A percentile compares a stretch with the other conserved stretches of the same genome.
These are phyloP conservation scores for Acrossocheilus wenchowensis DNA, from an alignment of 2,797 vertebrate genomes.

Conservation along the genomic window DNA sequence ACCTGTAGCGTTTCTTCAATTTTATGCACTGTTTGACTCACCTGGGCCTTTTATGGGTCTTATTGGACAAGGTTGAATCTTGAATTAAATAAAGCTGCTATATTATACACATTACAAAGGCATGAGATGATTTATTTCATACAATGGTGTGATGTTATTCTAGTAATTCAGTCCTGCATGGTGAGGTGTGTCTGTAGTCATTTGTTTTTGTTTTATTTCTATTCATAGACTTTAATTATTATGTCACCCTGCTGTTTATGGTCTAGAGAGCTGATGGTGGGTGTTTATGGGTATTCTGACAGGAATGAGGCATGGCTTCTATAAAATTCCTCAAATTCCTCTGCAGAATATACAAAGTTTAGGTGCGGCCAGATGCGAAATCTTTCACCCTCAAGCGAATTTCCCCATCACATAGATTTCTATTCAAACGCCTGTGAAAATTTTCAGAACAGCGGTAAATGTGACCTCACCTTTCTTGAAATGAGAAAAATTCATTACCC, in stretches of 20 bases:
- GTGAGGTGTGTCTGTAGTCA: background rate
- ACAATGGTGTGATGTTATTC: background rate
- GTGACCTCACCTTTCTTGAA: background rate
- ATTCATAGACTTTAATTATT: slow-evolving; percentile 19
- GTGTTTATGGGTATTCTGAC: slow-evolving; percentile 17
- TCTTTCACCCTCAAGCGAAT: background rate
- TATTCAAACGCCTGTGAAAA: background rate
- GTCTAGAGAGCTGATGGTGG: background rate
- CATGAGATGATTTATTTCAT: background rate
- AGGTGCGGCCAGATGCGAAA: background rate
- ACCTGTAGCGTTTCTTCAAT: background rate
- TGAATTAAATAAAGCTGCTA: slow-evolving; percentile 20
- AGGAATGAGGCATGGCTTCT: background rate
- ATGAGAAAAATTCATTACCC: background rate
- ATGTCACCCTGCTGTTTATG: background rate
- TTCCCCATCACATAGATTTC: background rate
- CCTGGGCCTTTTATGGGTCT: background rate
- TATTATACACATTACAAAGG: background rate
- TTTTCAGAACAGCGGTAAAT: background rate
- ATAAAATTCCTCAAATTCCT: background rate
- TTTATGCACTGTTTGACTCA: background rate
- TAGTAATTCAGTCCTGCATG: slow-evolving; percentile 17
- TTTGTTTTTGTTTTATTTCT: slow-evolving; percentile 5
- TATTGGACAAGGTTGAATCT: background rate
- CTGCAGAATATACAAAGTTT: background rate